Evolutionary conservation across 2,113 vertebrate species (phyloP), one percentile per base, ranked within the genome.

Genomic region (Dromaius novaehollandiae): DNA sequence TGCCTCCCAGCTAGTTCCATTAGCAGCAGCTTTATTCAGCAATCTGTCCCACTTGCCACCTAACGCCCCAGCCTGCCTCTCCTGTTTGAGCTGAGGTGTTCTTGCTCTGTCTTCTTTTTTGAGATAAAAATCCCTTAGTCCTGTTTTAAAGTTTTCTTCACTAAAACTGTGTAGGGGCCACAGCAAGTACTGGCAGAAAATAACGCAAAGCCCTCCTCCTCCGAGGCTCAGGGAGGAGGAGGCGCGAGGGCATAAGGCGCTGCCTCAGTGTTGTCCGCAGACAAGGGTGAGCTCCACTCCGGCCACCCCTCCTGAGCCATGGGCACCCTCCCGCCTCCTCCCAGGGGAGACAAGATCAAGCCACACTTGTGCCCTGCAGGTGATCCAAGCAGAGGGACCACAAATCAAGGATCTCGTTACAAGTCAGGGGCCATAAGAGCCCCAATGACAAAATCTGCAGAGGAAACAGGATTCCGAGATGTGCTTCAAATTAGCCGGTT

Each of bases 41-140:
- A 7, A 0, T n/a, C 76, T 68, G 48, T 50, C 75, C n/a, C 48
- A 13, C 58, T 58, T 11, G 9, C n/a, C 20, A 53, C 44, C 30
- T 28, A 2, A 55, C 86, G 51, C 40, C 48, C 46, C 0, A 0
- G 0, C 1, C 44, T 61, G 13, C 4, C n/a, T 61, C 64, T 14
- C 44, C 40, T 63, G 0, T 44, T 38, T 70, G 82, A 40, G 38
- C 11, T 21, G 80, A 74, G 64, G 40, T 53, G 32, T 55, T 90
- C 60, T 70, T 70, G 44, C 55, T 66, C 1, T 0, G 7, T 48
- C 46, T 87, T 14, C 0, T 64, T 80, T 60, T 74, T 66, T 36
- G 61, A 83, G 40, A n/a, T 40, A 42, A 66, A 87, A 85, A 50
- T 28, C 36, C 30, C 13, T 46, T 14, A 58, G 50, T 55, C 25